Evolutionary conservation across 2,113 vertebrate genomes (phyloP).

Genomic region (Melanocharis versteri): DNA sequence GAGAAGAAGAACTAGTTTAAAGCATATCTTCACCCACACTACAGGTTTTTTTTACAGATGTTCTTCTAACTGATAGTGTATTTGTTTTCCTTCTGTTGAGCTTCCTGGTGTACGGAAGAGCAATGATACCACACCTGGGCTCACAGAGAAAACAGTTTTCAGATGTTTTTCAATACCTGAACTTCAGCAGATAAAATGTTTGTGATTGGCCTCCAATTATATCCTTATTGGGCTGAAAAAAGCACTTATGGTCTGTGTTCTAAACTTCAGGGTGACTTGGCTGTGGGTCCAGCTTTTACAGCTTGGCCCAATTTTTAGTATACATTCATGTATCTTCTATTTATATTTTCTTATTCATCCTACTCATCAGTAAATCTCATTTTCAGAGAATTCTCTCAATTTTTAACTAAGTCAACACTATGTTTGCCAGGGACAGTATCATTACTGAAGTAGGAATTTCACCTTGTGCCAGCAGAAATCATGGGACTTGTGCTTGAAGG

Average conservation of each 20-base stretch:
- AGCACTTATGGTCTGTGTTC: neutral
- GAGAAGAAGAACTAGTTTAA: neutral
- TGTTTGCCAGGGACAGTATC: constrained; percentile 22
- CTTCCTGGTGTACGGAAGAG: neutral
- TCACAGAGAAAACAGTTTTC: neutral
- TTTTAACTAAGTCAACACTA: constrained; percentile 29
- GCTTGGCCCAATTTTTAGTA: neutral
- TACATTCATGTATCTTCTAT: constrained; percentile 3
- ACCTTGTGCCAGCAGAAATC: constrained; percentile 42
- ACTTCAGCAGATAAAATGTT: neutral
- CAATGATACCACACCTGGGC: neutral
- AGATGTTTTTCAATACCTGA: neutral
- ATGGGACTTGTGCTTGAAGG: neutral
- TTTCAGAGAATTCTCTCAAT: constrained; percentile 26
- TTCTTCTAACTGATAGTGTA: neutral
- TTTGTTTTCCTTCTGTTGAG: neutral
- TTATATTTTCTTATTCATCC: constrained; percentile 22
- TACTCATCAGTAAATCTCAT: constrained; percentile 27
- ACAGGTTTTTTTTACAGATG: neutral
- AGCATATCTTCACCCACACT: neutral
- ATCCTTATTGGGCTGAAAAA: neutral
- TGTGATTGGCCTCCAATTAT: neutral
- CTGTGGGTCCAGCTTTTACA: neutral
- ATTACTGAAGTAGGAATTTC: constrained; percentile 35
- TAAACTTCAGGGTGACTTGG: neutral